These are phyloP conservation scores for Sphyrna mokarran DNA, from an alignment of 2,113 vertebrate species.

Conservation along the genomic window DNA sequence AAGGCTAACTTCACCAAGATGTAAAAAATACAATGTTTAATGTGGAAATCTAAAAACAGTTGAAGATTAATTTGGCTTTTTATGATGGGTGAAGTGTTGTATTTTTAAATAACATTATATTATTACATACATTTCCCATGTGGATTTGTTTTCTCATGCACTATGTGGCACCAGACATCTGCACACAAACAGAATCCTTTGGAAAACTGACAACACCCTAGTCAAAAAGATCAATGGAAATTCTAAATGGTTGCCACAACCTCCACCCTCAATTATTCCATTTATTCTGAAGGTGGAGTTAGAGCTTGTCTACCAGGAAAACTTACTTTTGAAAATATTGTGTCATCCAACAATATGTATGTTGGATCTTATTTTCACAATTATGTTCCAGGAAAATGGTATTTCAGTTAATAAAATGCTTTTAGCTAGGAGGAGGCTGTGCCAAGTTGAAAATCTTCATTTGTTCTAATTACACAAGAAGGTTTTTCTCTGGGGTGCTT, in stretches of 20 bases:
- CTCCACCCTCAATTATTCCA: neutral
- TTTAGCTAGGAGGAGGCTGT: neutral
- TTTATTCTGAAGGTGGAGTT: neutral
- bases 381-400: neutral
- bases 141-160: neutral
- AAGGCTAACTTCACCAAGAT: neutral
- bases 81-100: neutral
- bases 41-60: neutral
- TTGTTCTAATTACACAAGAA: neutral
- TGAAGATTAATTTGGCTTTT: neutral
- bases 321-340: neutral
- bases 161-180: conserved; percentile 11
- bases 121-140: neutral
- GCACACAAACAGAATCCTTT: conserved; percentile 6
- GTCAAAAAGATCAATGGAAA: neutral
- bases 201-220: neutral
- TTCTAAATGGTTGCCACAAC: neutral
- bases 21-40: conserved; percentile 19
- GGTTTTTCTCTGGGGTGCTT: no score
- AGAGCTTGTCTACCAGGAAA: neutral
- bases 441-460: conserved; percentile 2
- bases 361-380: neutral
- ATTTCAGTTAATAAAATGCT: neutral
- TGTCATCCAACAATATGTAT: neutral
- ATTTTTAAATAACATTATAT: neutral